These are phyloP conservation scores for Heterochromis multidens DNA, from an alignment of 2,113 vertebrate species.

Conservation along the genomic window DNA sequence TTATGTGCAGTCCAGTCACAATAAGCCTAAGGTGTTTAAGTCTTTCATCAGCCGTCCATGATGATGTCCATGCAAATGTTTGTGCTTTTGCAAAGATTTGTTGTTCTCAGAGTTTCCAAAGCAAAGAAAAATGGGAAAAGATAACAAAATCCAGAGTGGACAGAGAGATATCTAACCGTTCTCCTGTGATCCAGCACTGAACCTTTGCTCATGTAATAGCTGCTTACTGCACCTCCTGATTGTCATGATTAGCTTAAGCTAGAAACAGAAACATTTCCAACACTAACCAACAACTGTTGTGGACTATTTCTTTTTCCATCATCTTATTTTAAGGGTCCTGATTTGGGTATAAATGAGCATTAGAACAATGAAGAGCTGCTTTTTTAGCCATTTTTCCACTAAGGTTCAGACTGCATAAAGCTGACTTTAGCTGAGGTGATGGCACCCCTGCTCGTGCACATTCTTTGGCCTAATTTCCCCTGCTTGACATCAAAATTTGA, in stretches of 20 bases:
- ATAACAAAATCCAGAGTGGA: neutral
- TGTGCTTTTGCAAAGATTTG: neutral
- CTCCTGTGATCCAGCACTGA: neutral
- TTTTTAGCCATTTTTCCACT: neutral
- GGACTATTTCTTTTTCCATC: neutral
- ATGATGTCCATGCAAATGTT: neutral
- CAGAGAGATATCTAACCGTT: neutral
- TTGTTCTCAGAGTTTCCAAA: neutral
- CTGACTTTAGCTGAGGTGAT: neutral
- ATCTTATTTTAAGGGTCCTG: neutral
- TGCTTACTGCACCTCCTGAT: neutral
- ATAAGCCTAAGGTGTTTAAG: neutral
- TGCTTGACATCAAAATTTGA: neutral
- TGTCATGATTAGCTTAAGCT: neutral
- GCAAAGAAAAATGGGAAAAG: neutral
- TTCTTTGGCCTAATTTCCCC: neutral
- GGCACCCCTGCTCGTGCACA: neutral
- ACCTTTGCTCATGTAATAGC: neutral
- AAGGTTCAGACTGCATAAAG: neutral
- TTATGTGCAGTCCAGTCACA: neutral
- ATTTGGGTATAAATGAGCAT: neutral
- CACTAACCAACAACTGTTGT: neutral
- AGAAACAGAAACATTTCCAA: neutral
- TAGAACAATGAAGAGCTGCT: neutral
- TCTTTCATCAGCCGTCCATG: rapidly evolving